Conservation (phyloP, 2,888 invertebrate genomes). For the Crematogaster levior region DNA sequence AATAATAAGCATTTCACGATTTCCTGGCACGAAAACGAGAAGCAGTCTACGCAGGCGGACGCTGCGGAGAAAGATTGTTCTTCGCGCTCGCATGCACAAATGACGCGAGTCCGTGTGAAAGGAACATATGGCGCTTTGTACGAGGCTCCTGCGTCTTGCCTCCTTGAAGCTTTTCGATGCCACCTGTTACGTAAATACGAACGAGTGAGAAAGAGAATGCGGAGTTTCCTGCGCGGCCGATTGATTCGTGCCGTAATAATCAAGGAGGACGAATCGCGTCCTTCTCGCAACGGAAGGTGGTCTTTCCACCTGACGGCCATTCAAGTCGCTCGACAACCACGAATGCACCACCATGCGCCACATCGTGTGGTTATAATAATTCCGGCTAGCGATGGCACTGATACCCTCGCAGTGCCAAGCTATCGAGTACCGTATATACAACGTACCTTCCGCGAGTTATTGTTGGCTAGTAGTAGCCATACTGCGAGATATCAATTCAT, state of each 20-base stretch:
- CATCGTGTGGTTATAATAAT: conserved; percentile 48
- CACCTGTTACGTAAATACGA: conserved; percentile 78
- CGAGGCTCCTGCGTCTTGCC: conserved; percentile 36
- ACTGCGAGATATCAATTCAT: conserved; percentile 43
- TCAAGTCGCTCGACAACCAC: conserved; percentile 60
- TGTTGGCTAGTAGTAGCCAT: conserved; percentile 25
- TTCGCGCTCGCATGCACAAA: conserved; percentile 43
- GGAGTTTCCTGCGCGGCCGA: conserved; percentile 68
- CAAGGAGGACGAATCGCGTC: conserved; percentile 62
- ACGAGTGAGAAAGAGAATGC: conserved; percentile 15
- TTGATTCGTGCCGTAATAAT: conserved; percentile 79
- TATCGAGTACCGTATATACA: conserved; percentile 30
- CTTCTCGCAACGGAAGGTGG: conserved; percentile 54
- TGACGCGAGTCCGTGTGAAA: conserved; percentile 56
- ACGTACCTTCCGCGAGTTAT: conserved; percentile 43
- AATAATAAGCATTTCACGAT: not conserved
- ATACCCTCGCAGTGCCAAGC: conserved; percentile 36
- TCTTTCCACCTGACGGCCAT: conserved; percentile 62
- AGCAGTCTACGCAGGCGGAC: not conserved
- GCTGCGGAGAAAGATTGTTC: conserved; percentile 23
- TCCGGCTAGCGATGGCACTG: conserved; percentile 43
- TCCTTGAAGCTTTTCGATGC: conserved; percentile 65
- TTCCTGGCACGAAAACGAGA: not conserved
- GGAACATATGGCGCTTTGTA: conserved; percentile 58
- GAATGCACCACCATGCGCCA: conserved; percentile 29